A percentile compares a stretch with the other conserved stretches of the same genome.
These are phyloP conservation scores for Microcebus ravelobensis DNA, from an alignment of 2,113 vertebrate genomes.

Conservation along the genomic window DNA sequence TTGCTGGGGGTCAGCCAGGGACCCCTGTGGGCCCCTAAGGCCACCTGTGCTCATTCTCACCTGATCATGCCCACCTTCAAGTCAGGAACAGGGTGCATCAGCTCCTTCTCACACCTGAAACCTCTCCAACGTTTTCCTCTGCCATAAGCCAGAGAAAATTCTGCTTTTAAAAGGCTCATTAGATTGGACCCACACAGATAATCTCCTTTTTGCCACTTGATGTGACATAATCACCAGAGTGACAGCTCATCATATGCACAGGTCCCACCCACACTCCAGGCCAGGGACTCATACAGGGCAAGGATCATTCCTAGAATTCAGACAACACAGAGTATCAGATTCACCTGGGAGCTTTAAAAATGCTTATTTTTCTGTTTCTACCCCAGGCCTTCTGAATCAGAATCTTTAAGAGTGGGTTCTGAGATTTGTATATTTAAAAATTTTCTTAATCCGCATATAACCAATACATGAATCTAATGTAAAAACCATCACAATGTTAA, in stretches of 20 bases:
- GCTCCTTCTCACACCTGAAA: neutral
- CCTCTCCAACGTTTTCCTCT: neutral
- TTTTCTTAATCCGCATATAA: neutral
- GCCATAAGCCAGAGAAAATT: neutral
- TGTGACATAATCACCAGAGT: neutral
- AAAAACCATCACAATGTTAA: neutral
- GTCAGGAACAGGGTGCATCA: accelerated
- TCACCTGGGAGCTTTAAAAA: neutral
- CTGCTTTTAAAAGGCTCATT: neutral
- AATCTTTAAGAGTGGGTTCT: neutral
- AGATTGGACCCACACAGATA: neutral
- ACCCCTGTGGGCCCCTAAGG: neutral
- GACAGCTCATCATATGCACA: neutral
- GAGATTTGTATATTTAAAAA: neutral
- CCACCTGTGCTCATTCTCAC: accelerated
- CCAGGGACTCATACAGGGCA: neutral
- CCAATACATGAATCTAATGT: neutral
- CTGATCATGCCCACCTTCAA: neutral
- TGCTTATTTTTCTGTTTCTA: neutral
- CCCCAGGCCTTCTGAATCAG: neutral
- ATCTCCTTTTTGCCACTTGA: neutral
- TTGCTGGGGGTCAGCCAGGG: neutral
- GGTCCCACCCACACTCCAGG: neutral
- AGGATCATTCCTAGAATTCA: neutral
- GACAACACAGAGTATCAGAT: neutral